phyloP scores from a whole-genome alignment of 2,113 vertebrate genomes.

The Zosterops hypoxanthus region DNA sequence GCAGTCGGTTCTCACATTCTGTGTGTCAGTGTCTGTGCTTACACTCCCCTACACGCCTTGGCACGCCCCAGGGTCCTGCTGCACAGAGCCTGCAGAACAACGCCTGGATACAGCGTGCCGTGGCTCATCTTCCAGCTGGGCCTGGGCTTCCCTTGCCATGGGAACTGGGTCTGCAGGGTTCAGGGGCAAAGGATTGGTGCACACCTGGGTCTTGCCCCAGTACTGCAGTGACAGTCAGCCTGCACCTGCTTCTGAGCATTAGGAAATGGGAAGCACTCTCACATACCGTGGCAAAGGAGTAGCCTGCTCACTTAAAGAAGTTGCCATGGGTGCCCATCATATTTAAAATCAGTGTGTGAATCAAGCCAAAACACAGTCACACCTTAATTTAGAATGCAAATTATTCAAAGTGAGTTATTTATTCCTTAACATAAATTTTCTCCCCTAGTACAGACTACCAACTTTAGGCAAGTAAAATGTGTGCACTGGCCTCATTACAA shows the following conservation, averaged over 20 bases:
- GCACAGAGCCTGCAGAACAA: neutral
- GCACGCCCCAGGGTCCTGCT: neutral
- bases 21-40: neutral
- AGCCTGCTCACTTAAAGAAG: neutral
- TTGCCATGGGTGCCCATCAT: neutral
- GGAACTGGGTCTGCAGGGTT: neutral
- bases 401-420: neutral
- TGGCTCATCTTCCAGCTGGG: neutral
- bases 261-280: neutral
- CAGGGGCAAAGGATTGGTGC: neutral
- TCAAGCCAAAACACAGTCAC: neutral
- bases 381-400: neutral
- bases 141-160: neutral
- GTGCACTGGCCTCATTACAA: neutral
- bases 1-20: conserved; percentile 1
- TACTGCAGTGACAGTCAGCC: neutral
- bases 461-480: neutral
- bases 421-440: neutral
- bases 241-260: neutral
- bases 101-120: neutral
- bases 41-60: neutral
- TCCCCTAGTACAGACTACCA: neutral
- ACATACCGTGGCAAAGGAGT: neutral
- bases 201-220: neutral
- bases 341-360: neutral